Base-by-base conservation (phyloP, 2,888 invertebrate species). In the Drosophila acutilabella region DNA sequence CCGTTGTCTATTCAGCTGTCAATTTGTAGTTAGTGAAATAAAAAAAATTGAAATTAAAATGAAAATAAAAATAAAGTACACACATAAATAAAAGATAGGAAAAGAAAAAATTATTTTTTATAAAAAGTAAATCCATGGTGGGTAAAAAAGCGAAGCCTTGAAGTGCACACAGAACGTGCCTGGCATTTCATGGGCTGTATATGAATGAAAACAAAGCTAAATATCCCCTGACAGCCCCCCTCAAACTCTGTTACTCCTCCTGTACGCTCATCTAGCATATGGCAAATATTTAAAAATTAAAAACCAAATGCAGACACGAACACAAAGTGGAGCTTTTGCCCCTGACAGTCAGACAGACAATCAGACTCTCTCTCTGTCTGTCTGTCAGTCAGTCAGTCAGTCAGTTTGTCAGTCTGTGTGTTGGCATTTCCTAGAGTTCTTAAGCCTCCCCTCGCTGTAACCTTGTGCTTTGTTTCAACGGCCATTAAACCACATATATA, bases 381-480 rank as follows among this genome's bases (percentile, higher is more conserved):
- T 51, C 61, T 47, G 36, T 36, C 33, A 11, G 54, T 38, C 7
- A 41, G 40, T 36, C 7, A 41, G 40, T 36, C 41, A 11, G 53
- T 42, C 23, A 16, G 38, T 14, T 4, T 47, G 41, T 40, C 40
- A 42, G 42, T 64, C 42, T 64, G 48, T 78, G 71, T 74, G 51
- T 51, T 78, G 78, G 78, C 81, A 79, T 80, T 79, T 79, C 79
- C 79, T 79, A 74, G 71, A 80, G 81, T 80, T 79, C 79, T 80
- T 81, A 81, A 74, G 74, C 71, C 45, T 36, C 51, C 52, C 71
- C 57, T 68, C 67, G 60, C 36, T 84, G 65, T 62, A 83, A 82
- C 88, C 83, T 83, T 83, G 83, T 60, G 78, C 85, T 88, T 85
- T 85, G 88, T 83, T 88, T 78, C 71, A 82, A 47, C 77, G 87